Conservation (phyloP, 2,888 invertebrate genomes). For the Ligdia adustata region DNA sequence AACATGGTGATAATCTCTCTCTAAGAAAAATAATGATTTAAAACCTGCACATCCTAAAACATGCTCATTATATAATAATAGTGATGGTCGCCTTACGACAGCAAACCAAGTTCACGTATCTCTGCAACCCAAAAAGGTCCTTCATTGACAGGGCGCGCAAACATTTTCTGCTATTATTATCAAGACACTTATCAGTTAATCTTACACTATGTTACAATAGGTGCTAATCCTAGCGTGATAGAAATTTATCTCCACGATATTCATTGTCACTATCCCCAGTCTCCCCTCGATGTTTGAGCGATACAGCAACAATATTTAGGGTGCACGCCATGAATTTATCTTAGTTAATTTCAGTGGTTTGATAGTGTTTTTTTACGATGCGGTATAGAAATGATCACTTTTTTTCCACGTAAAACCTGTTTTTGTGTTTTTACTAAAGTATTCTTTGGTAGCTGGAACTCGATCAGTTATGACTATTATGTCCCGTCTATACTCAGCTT, state of each 20-base stretch:
- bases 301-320: conserved; percentile 52
- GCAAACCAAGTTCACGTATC: too few species aligned
- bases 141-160: conserved; percentile 58
- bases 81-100: too few species aligned
- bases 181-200: conserved; percentile 82
- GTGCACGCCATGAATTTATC: conserved; percentile 43
- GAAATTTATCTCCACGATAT: conserved; percentile 76
- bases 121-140: too few species aligned
- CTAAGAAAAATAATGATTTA: too few species aligned
- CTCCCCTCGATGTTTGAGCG: conserved; percentile 54
- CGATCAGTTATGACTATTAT: too few species aligned
- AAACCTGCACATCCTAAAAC: too few species aligned
- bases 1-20: too few species aligned
- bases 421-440: too few species aligned
- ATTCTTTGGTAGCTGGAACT: too few species aligned
- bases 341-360: conserved; percentile 37
- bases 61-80: too few species aligned
- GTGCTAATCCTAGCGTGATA: conserved; percentile 79
- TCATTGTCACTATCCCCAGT: conserved; percentile 73
- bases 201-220: conserved; percentile 77
- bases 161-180: conserved; percentile 78
- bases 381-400: conserved; percentile 13
- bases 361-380: conserved; percentile 21
- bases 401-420: too few species aligned
- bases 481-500: too few species aligned